Evolutionary conservation across 2,797 vertebrate genomes (phyloP), one percentile per base, ranked within the genome.

Genomic region (Hyperoplus immaculatus): DNA sequence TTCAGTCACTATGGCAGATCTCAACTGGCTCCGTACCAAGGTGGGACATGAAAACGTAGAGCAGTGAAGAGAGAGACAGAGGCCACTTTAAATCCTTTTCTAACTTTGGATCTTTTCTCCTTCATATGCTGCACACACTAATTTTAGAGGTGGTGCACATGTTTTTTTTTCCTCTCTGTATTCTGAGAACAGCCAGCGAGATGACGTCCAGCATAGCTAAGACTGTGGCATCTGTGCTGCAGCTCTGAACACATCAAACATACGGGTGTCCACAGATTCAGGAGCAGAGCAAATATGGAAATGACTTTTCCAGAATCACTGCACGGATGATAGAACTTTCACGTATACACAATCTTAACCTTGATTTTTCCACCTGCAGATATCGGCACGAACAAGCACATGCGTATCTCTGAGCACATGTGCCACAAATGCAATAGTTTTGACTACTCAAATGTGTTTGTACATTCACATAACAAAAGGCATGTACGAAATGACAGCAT

Each of bases 171-270:
- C 29, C 29, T 64, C 57, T 87, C 86, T 92, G 81, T 90, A 87
- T 93, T 94, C 92, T 92, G 89, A 95, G 93, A 94, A 92, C 90
- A 92, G 91, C 91, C 92, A 86, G 81, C 53, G 80, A 91, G 86
- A 95, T 95, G 92, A 95, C 93, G 93, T 95, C 91, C 91, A 89
- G 85, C 93, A 87, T 92, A 93, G 89, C 94, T 92, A 83, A 93
- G 90, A 89, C 93, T 90, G 89, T 88, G 91, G 93, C 94, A 95
- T 94, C 93, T 96, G 95, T 87, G 92, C 93, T 93, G 93, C 93
- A 95, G 95, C 93, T 95, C 93, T 92, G 90, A 94, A 95, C 94
- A 95, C 95, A 96, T 96, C 95, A 96, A 95, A 96, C 92, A 90
- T 84, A 85, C 84, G 80, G 85, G 90, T 91, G 89, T 92, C 92